Conservation (phyloP, 2,888 invertebrate species). For the Choristoneura rosaceana region DNA sequence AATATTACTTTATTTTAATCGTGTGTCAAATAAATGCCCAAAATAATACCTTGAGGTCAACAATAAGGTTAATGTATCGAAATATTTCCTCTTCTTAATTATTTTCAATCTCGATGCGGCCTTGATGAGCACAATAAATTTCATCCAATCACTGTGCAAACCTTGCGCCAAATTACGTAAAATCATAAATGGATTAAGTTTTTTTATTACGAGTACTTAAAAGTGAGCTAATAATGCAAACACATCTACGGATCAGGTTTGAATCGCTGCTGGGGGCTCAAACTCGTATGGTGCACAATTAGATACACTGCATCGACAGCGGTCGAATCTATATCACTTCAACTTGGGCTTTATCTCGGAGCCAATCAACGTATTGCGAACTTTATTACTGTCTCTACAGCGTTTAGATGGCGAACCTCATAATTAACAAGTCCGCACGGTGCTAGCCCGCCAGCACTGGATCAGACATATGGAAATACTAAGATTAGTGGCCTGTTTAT, state of each 20-base stretch:
- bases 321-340: constrained; percentile 47
- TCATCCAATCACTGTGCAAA: constrained; percentile 65
- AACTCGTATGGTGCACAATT: constrained; percentile 27
- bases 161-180: constrained; percentile 78
- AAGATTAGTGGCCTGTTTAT: background rate
- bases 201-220: constrained; percentile 58
- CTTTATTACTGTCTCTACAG: constrained; percentile 50
- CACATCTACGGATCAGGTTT: constrained; percentile 62
- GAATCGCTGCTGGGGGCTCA: constrained; percentile 48
- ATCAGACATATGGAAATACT: constrained; percentile 12
- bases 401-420: constrained; percentile 30
- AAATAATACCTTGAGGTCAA: constrained; percentile 13
- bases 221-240: constrained; percentile 69
- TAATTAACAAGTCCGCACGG: constrained; percentile 34
- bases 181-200: constrained; percentile 57
- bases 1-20: background rate
- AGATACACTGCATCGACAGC: constrained; percentile 4
- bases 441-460: constrained; percentile 1
- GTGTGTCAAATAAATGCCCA: background rate
- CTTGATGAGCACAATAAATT: constrained; percentile 66
- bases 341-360: constrained; percentile 48
- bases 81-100: constrained; percentile 33
- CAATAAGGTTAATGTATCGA: constrained; percentile 22
- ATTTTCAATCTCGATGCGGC: constrained; percentile 51
- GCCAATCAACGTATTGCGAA: constrained; percentile 49